Evolutionary conservation across 2,888 invertebrate species (phyloP).

Genomic region (Sphinx pinastri): DNA sequence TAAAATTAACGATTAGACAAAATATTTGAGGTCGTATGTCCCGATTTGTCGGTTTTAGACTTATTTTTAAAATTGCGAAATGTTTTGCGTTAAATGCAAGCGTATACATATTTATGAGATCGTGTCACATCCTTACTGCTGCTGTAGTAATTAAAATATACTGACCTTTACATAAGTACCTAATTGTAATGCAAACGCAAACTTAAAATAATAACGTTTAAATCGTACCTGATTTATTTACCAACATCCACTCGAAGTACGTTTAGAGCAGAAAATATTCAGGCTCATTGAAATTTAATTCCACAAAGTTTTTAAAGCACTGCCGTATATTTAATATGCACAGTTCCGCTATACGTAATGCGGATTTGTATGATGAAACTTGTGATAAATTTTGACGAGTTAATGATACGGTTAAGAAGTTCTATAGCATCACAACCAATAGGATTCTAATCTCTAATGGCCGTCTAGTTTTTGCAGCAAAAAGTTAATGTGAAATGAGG

Average conservation of each 20-base stretch:
- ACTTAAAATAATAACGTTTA: not conserved
- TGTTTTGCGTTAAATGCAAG: not conserved
- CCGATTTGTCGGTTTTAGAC: not conserved
- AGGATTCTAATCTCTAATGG: not conserved
- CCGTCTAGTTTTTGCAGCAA: constrained; percentile 19
- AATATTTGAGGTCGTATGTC: not conserved
- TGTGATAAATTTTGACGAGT: not conserved
- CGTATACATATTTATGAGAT: not conserved
- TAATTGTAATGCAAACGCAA: not conserved
- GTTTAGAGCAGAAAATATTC: no score
- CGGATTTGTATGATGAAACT: not conserved
- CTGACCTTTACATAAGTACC: not conserved
- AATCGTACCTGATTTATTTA: not conserved
- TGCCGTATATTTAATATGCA: not conserved
- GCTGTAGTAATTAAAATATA: not conserved
- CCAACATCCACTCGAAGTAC: no score
- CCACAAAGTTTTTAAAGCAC: not conserved
- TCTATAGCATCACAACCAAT: not conserved
- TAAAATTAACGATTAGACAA: not conserved
- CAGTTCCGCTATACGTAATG: not conserved
- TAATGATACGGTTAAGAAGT: not conserved
- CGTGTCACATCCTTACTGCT: not conserved
- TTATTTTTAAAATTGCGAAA: no score
- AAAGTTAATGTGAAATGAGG: constrained; percentile 23
- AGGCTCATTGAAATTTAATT: not conserved